phyloP scores from a whole-genome alignment of 2,113 vertebrate genomes.

The Zapus hudsonius region DNA sequence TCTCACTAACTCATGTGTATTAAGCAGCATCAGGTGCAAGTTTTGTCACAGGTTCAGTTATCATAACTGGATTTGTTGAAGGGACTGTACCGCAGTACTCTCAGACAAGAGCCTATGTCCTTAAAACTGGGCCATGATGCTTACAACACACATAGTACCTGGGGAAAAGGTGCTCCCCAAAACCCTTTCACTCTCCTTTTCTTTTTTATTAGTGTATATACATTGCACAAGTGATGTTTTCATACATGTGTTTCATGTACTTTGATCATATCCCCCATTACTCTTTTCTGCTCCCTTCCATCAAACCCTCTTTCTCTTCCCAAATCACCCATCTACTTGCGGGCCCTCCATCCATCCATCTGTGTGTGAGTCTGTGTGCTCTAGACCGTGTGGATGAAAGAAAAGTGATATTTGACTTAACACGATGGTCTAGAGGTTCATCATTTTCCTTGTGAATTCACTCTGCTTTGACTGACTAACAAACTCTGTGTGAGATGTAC shows the following conservation, averaged over 20 bases:
- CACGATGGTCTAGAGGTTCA: not conserved
- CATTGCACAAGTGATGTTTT: not conserved
- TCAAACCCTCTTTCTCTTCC: not conserved
- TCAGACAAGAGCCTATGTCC: not conserved
- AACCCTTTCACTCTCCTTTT: not conserved
- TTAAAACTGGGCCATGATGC: not conserved
- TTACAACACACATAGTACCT: not conserved
- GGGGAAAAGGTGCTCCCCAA: not conserved
- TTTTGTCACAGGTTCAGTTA: not conserved
- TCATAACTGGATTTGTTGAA: not conserved
- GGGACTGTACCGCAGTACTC: not conserved
- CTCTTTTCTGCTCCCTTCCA: not conserved
- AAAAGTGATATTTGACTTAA: not conserved
- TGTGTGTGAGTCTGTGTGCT: no score
- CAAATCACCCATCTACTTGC: not conserved
- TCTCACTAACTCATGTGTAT: not conserved
- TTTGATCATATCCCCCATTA: not conserved
- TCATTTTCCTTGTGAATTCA: not conserved
- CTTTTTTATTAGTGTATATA: not conserved
- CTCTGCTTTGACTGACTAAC: not conserved
- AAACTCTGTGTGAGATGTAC: no score
- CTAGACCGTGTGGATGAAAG: not conserved
- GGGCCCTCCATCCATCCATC: not conserved
- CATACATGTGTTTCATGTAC: not conserved
- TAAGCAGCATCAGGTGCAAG: not conserved